Evolutionary conservation across 2,113 vertebrate species (phyloP).

Genomic region (Gavialis gangeticus): DNA sequence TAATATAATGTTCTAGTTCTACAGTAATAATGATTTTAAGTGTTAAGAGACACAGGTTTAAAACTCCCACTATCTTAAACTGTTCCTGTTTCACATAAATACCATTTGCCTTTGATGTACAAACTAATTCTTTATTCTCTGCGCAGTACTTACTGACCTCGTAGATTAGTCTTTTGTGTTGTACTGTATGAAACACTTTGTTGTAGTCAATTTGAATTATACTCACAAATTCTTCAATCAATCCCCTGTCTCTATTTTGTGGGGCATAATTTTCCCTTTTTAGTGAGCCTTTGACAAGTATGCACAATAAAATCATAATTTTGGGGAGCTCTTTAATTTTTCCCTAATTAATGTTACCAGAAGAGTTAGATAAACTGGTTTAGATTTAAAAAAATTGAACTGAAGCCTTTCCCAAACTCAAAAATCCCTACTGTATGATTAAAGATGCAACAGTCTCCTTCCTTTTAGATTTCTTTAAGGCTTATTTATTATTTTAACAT

Average conservation of each 20-base stretch:
- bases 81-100: neutral
- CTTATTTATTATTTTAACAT: rapidly evolving
- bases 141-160: neutral
- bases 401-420: neutral
- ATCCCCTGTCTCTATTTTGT: neutral
- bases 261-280: neutral
- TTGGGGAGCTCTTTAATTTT: neutral
- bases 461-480: neutral
- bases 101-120: neutral
- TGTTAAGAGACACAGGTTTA: neutral
- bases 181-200: neutral
- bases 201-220: neutral
- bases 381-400: neutral
- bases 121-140: neutral
- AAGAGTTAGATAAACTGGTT: neutral
- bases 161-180: neutral
- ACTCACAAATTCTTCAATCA: neutral
- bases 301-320: neutral
- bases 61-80: neutral
- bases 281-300: neutral
- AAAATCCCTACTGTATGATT: neutral
- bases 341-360: neutral
- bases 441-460: neutral
- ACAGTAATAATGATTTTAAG: neutral
- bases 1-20: neutral